Evolutionary conservation across 1,140 invertebrate genomes (phyloP).

Genomic region (Heliconius nattereri): DNA sequence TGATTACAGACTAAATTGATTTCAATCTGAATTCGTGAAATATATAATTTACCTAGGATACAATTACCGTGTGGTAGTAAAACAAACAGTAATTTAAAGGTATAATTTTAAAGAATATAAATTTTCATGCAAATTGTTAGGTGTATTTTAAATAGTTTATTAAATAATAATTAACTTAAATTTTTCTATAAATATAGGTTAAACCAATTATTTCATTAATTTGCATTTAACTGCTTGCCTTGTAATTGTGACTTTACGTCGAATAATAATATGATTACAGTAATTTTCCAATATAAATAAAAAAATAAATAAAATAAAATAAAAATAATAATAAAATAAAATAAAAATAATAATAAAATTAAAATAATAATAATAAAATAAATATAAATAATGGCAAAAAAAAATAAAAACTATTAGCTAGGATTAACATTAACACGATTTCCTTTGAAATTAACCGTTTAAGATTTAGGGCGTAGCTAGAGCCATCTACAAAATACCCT

Average conservation of each 20-base stretch:
- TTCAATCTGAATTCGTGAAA: constrained; percentile 23
- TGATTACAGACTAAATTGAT: constrained; percentile 28
- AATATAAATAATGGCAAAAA: neutral
- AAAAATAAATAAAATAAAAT: neutral
- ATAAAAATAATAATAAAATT: neutral
- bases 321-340: neutral
- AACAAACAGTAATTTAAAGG: neutral
- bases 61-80: neutral
- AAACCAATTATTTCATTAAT: neutral
- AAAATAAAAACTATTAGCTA: neutral
- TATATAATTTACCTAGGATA: constrained; percentile 7
- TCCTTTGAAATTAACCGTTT: constrained; percentile 3
- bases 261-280: neutral
- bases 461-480: constrained; percentile 3
- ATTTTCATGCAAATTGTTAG: neutral
- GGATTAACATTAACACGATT: neutral
- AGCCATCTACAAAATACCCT: constrained; percentile 12
- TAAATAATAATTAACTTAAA: neutral
- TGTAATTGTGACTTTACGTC: neutral
- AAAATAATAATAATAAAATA: neutral
- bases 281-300: neutral
- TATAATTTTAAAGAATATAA: neutral
- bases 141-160: neutral
- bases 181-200: neutral
- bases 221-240: neutral